Evolutionary conservation across 2,113 vertebrate species (phyloP).

Genomic region (Oreotrochilus melanogaster): DNA sequence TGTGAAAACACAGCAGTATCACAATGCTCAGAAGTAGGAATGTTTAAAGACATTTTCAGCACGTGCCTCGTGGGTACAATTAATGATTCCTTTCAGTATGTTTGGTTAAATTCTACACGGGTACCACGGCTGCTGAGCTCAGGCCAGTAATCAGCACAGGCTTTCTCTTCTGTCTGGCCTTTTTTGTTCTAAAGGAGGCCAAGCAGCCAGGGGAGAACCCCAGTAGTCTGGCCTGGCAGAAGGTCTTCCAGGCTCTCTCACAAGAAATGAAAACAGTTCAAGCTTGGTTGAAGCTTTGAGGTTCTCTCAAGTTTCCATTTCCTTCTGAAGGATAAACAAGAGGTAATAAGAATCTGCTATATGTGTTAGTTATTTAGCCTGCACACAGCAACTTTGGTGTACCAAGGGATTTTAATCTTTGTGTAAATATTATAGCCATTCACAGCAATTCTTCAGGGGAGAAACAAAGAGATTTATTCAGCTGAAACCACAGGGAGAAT

Average conservation of each 20-base stretch:
- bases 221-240: slow-evolving; percentile 5
- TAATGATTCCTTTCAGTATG: background rate
- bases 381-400: background rate
- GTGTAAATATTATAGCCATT: slow-evolving; percentile 58
- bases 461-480: slow-evolving; percentile 69
- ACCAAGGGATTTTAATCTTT: slow-evolving; percentile 60
- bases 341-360: slow-evolving; percentile 51
- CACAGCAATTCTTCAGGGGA: slow-evolving; percentile 44
- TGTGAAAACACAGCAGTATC: slow-evolving; percentile 9
- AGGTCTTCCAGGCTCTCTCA: background rate
- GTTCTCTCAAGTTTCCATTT: slow-evolving; percentile 68
- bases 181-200: background rate
- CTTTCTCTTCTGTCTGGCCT: background rate
- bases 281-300: slow-evolving; percentile 57
- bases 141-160: background rate
- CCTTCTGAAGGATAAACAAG: slow-evolving; percentile 63
- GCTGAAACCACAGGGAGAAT: slow-evolving; percentile 66
- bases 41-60: background rate
- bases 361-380: slow-evolving; percentile 53
- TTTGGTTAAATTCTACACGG: background rate
- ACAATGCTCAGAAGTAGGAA: background rate
- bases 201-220: slow-evolving; percentile 26
- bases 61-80: background rate
- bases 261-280: slow-evolving; percentile 56
- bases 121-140: background rate